phyloP scores from a whole-genome alignment of 2,113 vertebrate genomes.

The Camelus dromedarius region DNA sequence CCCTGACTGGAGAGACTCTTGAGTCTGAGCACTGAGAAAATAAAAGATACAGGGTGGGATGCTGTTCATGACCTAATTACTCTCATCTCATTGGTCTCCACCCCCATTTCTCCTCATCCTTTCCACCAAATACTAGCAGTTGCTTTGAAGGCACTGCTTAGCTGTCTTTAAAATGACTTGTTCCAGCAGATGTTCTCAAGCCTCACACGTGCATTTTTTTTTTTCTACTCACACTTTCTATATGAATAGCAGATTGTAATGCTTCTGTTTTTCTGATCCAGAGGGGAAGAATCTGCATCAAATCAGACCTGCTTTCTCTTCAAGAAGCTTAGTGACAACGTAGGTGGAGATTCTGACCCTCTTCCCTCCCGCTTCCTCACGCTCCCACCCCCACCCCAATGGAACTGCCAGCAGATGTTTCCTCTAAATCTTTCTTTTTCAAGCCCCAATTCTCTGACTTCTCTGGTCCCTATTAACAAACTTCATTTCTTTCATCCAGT shows the following conservation, averaged over 20 bases:
- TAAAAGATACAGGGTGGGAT: neutral
- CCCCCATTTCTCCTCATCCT: neutral
- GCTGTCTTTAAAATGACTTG: conserved; percentile 76
- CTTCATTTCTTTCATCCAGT: conserved; percentile 41
- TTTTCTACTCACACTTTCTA: conserved; percentile 85
- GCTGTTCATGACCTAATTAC: conserved; percentile 25
- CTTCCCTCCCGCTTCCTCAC: conserved; percentile 48
- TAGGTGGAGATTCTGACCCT: conserved; percentile 72
- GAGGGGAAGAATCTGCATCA: conserved; percentile 74
- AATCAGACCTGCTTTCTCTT: conserved; percentile 69
- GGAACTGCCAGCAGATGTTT: conserved; percentile 70
- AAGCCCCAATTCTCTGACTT: conserved; percentile 47
- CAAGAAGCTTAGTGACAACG: conserved; percentile 59
- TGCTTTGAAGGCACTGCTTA: conserved; percentile 56
- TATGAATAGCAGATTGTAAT: conserved; percentile 82
- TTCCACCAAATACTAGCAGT: neutral
- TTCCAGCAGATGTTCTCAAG: conserved; percentile 85
- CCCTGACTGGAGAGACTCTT: conserved; percentile 35
- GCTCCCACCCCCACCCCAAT: neutral
- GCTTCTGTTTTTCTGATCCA: conserved; percentile 84
- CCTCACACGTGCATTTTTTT: conserved; percentile 82
- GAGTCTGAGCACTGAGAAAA: conserved; percentile 39
- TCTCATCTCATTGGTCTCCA: neutral
- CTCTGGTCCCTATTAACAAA: conserved; percentile 58
- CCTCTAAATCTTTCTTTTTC: conserved; percentile 15